phyloP scores from a whole-genome alignment of 2,797 vertebrate genomes.

The Amniataba percoides region DNA sequence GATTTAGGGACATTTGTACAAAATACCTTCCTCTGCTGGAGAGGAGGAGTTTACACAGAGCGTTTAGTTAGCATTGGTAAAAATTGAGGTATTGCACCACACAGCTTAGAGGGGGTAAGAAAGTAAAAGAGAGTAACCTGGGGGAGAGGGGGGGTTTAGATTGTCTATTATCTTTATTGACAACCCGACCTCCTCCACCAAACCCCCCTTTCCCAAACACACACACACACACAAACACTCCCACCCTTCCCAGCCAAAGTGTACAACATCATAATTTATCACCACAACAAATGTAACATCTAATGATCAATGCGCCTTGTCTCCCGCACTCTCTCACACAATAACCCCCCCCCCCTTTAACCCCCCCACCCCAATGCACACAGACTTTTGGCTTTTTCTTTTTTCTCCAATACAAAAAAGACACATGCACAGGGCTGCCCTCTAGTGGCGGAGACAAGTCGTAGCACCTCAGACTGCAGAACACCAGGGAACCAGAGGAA shows the following conservation, averaged over 20 bases:
- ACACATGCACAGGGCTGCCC: slow-evolving; percentile 74
- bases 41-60: slow-evolving; percentile 58
- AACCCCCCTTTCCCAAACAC: slow-evolving; percentile 9
- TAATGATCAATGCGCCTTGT: slow-evolving; percentile 63
- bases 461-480: slow-evolving; percentile 75
- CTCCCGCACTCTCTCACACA: slow-evolving; percentile 44
- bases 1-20: slow-evolving; percentile 57
- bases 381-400: slow-evolving; percentile 73
- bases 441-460: slow-evolving; percentile 52
- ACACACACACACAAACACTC: slow-evolving; percentile 20
- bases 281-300: slow-evolving; percentile 78
- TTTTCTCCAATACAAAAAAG: slow-evolving; percentile 58
- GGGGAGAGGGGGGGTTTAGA: slow-evolving; percentile 65
- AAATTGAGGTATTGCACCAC: slow-evolving; percentile 84
- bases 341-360: slow-evolving; percentile 3
- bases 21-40: slow-evolving; percentile 67
- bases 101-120: slow-evolving; percentile 67
- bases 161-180: slow-evolving; percentile 66
- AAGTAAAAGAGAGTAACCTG: slow-evolving; percentile 62
- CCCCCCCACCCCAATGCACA: slow-evolving; percentile 39
- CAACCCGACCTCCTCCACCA: slow-evolving; percentile 48
- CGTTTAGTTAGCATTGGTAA: slow-evolving; percentile 74
- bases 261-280: slow-evolving; percentile 76
- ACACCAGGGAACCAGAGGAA: slow-evolving; percentile 9
- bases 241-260: slow-evolving; percentile 54